Percentiles rank a stretch among this genome's conserved stretches.
These are phyloP conservation scores for Galeopsomyia nigrocyanea DNA, from an alignment of 2,888 invertebrate genomes.

Conservation along the genomic window DNA sequence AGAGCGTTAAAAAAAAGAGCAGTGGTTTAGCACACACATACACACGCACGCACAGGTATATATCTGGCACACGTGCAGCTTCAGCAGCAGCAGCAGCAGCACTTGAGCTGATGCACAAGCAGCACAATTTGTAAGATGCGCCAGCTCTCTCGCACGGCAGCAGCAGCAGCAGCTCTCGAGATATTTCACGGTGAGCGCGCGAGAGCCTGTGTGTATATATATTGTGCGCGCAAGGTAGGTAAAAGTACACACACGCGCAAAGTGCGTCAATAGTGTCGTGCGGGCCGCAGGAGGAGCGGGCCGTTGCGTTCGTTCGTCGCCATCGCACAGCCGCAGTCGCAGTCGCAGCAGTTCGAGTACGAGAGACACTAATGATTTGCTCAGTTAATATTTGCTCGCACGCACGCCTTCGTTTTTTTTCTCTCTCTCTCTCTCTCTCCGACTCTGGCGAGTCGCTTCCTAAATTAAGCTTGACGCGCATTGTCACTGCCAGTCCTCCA, in stretches of 20 bases:
- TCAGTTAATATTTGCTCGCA: slow-evolving; percentile 66
- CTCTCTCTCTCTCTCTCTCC: slow-evolving; percentile 48
- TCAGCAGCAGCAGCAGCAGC: not conserved
- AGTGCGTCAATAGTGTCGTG: slow-evolving; percentile 47
- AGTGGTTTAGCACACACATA: not conserved
- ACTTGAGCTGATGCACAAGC: not conserved
- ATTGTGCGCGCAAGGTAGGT: not conserved
- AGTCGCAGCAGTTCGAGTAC: slow-evolving; percentile 13
- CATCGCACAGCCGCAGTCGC: too few relatives aligned
- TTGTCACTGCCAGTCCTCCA: slow-evolving; percentile 63
- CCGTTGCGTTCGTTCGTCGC: not conserved
- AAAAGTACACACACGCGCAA: not conserved
- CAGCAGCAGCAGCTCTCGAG: not conserved
- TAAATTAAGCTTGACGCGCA: slow-evolving; percentile 67
- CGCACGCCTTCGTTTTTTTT: slow-evolving; percentile 55
- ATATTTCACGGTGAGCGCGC: not conserved
- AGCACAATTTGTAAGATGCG: slow-evolving; percentile 29
- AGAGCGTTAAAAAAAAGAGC: too few relatives aligned
- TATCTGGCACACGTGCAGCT: not conserved
- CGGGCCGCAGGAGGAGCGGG: slow-evolving; percentile 15
- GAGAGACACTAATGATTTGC: slow-evolving; percentile 66
- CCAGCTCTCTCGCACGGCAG: not conserved
- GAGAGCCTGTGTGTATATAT: not conserved
- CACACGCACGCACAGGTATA: not conserved
- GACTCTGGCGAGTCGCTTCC: slow-evolving; percentile 60